phyloP scores from a whole-genome alignment of 92 coral and sea anemone species.

The Porites lobata region DNA sequence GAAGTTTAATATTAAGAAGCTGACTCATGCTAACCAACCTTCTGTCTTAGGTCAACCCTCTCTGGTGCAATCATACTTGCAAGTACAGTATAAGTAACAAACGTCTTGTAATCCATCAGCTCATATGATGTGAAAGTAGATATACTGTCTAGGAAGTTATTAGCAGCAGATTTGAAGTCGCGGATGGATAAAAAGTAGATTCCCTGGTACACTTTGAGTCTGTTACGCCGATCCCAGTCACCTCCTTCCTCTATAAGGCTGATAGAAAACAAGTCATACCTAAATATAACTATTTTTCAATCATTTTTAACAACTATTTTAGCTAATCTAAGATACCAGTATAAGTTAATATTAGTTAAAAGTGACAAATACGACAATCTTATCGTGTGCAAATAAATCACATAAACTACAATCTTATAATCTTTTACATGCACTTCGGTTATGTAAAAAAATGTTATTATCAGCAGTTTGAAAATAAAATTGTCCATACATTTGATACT shows the following conservation, averaged over 20 bases:
- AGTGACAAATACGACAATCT: constrained; percentile 82
- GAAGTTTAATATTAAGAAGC: no score
- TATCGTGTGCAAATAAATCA: no score
- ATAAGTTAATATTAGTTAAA: no score
- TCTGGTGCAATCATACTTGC: constrained; percentile 93
- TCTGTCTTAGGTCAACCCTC: constrained; percentile 87
- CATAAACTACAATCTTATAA: no score
- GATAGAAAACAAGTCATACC: constrained; percentile 19
- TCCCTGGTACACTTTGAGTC: constrained; percentile 98
- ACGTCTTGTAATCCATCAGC: constrained; percentile 95
- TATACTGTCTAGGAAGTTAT: constrained; percentile 94
- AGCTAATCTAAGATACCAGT: no score
- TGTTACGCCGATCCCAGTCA: constrained; percentile 98
- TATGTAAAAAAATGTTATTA: no score
- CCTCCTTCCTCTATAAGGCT: constrained; percentile 98
- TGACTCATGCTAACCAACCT: constrained; percentile 33
- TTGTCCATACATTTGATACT: no score
- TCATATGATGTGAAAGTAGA: constrained; percentile 98
- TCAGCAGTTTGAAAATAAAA: no score
- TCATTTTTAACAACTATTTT: no score
- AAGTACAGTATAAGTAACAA: constrained; percentile 92
- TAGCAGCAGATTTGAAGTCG: constrained; percentile 96
- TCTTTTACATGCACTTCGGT: constrained; percentile 55
- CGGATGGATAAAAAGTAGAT: constrained; percentile 92
- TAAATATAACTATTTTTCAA: no score